Base-by-base conservation (phyloP, 2,888 invertebrate genomes). In the Gibbula magus region DNA sequence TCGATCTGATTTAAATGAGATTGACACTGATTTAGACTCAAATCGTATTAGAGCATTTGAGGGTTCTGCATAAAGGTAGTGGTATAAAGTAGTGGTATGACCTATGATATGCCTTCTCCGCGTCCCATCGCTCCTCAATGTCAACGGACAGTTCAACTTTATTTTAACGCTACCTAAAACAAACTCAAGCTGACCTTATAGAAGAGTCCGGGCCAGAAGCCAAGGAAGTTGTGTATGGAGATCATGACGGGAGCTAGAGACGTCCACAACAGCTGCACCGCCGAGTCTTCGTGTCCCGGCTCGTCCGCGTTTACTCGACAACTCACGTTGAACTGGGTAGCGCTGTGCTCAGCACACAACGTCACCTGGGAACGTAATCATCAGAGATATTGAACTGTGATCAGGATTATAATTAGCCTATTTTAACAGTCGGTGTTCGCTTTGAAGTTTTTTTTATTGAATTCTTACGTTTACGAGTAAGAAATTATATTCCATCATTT, bases 331-430 rank as follows among this genome's bases (percentile, higher is more conserved):
- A 85, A 25, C 45, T 75, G 39, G 5, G 77, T 86, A 86, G 66
- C 83, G 89, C 91, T 87, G 87, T 77, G 88, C 88, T 83, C 91
- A 87, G 79, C 89, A 91, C 89, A 92, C 86, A 82, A 89, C 86
- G 90, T 91, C 86, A 79, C 91, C 93, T 85, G 90, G 10, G 5
- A 13, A 10, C 13, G 10, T 10, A 13, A 10, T 10, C 10, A 45
- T 10, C 8, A 35, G 35, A 3, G 35, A 35, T 35, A 8, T 10
- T 45, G 45, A 45, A 13, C 8, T 1, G 45, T 1, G 45, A 45
- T 1, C 8, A 1, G 13, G 5, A n/a, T n/a, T n/a, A n/a, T n/a
- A n/a, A n/a, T n/a, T n/a, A n/a, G n/a, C n/a, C n/a, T n/a, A n/a
- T n/a, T n/a, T n/a, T n/a, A n/a, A n/a, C n/a, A n/a, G n/a, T n/a